A percentile compares a stretch with the other conserved stretches of the same genome.
Conservation (phyloP, 2,113 vertebrate species). For the Sigmodon hispidus region DNA sequence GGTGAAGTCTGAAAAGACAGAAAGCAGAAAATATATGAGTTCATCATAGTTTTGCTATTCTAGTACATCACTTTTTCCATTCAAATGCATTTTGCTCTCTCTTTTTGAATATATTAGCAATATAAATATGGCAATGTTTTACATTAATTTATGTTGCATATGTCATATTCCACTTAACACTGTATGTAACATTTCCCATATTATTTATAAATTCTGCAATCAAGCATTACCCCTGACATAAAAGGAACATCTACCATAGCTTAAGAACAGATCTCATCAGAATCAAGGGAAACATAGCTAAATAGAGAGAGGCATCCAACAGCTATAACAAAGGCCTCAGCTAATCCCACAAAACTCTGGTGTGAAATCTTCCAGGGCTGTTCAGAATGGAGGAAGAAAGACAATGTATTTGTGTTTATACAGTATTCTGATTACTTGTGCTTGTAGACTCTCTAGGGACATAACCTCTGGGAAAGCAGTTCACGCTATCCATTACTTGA, state of each 20-base stretch:
- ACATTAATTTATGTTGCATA: background rate
- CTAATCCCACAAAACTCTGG: background rate
- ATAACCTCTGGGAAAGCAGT: background rate
- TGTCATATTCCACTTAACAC: constrained; percentile 6
- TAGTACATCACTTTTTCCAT: background rate
- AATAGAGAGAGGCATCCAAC: background rate
- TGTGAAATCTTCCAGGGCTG: accelerated
- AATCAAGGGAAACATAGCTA: background rate
- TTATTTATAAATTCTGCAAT: constrained; percentile 6
- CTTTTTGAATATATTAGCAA: background rate
- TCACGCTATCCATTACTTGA: background rate
- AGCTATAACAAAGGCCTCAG: background rate
- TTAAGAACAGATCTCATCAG: background rate
- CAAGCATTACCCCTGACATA: background rate
- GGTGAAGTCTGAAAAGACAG: background rate
- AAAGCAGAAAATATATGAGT: background rate
- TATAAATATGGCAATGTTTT: constrained; percentile 4
- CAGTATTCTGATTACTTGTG: background rate
- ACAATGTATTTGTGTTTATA: background rate
- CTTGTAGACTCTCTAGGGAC: background rate
- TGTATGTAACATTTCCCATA: background rate
- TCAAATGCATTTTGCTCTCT: background rate
- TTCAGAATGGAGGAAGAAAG: background rate
- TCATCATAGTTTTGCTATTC: background rate
- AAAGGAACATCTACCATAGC: background rate